These are phyloP conservation scores for Rhinichthys osculus DNA, from an alignment of 2,797 vertebrate species.

Conservation along the genomic window DNA sequence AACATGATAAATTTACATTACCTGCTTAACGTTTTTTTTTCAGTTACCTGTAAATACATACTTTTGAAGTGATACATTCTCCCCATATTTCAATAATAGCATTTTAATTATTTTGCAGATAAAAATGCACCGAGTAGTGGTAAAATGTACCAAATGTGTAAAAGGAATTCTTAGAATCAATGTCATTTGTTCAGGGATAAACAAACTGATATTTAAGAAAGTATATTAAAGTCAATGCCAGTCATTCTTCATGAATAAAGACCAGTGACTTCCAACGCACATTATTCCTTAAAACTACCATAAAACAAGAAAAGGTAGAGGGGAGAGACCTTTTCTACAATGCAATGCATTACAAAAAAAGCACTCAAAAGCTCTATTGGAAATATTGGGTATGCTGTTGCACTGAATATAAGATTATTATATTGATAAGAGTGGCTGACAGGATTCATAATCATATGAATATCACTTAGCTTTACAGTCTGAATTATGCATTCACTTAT, in stretches of 20 bases:
- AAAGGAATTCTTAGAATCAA: slow-evolving; percentile 30
- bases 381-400: slow-evolving; percentile 32
- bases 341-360: slow-evolving; percentile 47
- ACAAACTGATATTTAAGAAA: neutral
- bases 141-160: slow-evolving; percentile 21
- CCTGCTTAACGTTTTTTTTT: no score
- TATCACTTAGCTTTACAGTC: neutral
- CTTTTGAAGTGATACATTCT: neutral
- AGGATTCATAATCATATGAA: neutral
- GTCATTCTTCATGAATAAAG: neutral
- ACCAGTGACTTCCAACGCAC: neutral
- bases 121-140: slow-evolving; percentile 3
- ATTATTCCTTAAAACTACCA: neutral
- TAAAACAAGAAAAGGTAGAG: neutral
- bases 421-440: neutral
- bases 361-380: slow-evolving; percentile 60
- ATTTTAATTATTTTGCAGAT: neutral
- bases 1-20: neutral
- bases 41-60: neutral
- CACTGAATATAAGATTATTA: slow-evolving; percentile 36
- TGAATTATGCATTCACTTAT: slow-evolving; percentile 21
- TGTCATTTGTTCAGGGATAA: neutral
- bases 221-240: neutral
- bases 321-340: slow-evolving; percentile 41
- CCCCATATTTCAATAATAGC: neutral